Evolutionary conservation across 2,888 invertebrate genomes (phyloP).

Genomic region (Lingula anatina): DNA sequence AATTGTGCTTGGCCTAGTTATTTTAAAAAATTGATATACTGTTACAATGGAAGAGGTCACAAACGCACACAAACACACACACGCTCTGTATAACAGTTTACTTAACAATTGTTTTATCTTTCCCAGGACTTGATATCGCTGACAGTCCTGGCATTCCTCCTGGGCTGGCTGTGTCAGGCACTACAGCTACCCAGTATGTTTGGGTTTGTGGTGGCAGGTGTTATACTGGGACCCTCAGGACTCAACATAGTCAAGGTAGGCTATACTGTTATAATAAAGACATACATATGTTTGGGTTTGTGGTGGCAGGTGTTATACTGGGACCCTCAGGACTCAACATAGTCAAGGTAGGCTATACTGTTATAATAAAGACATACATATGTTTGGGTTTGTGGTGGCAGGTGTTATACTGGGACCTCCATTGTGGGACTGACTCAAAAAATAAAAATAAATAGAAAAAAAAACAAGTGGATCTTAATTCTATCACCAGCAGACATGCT

Average conservation of each 20-base stretch:
- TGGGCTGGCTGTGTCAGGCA: slow-evolving; percentile 13
- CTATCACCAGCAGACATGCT: too few species aligned
- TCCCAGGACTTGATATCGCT: slow-evolving; percentile 21
- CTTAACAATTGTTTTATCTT: background rate
- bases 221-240: slow-evolving; percentile 22
- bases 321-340: slow-evolving; percentile 20
- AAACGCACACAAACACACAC: too few species aligned
- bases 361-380: too few species aligned
- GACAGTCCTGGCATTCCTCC: slow-evolving; percentile 8
- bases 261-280: too few species aligned
- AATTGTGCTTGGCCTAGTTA: too few species aligned
- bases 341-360: too few species aligned
- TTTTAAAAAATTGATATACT: background rate
- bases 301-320: slow-evolving; percentile 19
- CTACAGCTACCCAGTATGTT: slow-evolving; percentile 21
- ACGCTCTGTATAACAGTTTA: too few species aligned
- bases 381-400: slow-evolving; percentile 24
- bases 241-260: slow-evolving; percentile 16
- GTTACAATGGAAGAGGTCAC: too few species aligned
- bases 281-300: slow-evolving; percentile 23
- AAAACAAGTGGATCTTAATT: too few species aligned
- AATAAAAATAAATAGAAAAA: too few species aligned
- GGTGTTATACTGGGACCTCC: slow-evolving; percentile 23
- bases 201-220: slow-evolving; percentile 21
- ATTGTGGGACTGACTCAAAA: slow-evolving; percentile 14